These are phyloP conservation scores for Cepphus grylle DNA, from an alignment of 2,113 vertebrate genomes.

Conservation along the genomic window DNA sequence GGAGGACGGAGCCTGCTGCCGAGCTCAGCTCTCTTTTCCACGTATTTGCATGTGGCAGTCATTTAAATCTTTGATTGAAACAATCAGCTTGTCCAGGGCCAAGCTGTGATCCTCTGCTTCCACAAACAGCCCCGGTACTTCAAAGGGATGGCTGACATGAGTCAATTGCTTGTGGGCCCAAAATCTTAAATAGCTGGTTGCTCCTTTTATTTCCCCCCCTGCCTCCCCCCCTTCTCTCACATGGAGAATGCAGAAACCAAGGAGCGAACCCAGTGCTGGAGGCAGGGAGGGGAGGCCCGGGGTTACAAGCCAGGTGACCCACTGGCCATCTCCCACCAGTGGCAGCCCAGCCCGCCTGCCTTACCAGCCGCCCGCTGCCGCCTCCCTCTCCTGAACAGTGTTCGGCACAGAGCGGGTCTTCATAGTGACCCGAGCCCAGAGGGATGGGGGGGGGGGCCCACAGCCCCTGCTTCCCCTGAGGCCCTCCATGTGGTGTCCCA, in stretches of 20 bases:
- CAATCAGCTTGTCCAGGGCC: constrained; percentile 15
- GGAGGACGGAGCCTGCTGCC: not conserved
- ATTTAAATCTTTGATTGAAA: constrained; percentile 59
- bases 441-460: accelerated
- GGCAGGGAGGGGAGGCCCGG: not conserved
- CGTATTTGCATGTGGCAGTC: constrained; percentile 26
- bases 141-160: constrained; percentile 38
- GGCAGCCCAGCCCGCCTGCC: accelerated
- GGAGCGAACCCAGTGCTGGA: not conserved
- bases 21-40: not conserved
- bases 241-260: not conserved
- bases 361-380: accelerated
- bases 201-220: not conserved
- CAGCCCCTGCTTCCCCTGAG: accelerated
- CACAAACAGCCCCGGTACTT: not conserved
- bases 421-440: accelerated
- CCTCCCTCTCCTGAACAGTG: not conserved
- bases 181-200: not conserved
- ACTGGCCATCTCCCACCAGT: accelerated
- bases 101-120: constrained; percentile 30
- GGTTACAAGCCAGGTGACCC: not conserved
- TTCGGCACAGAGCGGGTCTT: accelerated
- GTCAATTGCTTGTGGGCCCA: not conserved
- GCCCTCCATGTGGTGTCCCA: not conserved
- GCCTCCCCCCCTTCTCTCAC: not conserved